A percentile compares a stretch with the other conserved stretches of the same genome.
Conservation (phyloP, 1,140 invertebrate genomes). For the Listronotus oregonensis region DNA sequence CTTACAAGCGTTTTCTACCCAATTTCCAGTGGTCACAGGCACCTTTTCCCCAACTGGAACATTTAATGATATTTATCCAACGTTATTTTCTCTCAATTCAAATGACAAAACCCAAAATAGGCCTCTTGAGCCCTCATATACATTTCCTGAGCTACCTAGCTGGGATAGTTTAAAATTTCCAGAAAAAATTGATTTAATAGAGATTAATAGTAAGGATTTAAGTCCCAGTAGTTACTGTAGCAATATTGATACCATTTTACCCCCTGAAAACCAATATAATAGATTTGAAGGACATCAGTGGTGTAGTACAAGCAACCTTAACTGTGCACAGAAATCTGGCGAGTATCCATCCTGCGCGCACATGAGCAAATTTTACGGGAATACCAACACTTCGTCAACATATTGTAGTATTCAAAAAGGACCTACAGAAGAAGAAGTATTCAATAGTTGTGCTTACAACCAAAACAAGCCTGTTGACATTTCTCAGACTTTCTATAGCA, state of each 20-base stretch:
- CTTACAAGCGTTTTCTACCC: not conserved
- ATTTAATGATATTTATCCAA: constrained; percentile 5
- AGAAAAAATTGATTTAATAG: constrained; percentile 47
- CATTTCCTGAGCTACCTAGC: not conserved
- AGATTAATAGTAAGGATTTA: constrained; percentile 47
- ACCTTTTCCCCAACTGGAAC: constrained; percentile 12
- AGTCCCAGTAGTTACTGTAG: constrained; percentile 47
- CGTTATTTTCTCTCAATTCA: not conserved
- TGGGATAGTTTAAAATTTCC: constrained; percentile 26
- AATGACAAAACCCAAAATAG: not conserved
- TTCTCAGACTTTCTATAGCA: constrained; percentile 11
- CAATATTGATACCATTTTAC: constrained; percentile 40
- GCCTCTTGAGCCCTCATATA: not conserved
- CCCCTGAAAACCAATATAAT: constrained; percentile 36
- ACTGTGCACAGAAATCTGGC: constrained; percentile 37
- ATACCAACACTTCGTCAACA: constrained; percentile 6
- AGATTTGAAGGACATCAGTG: constrained; percentile 37
- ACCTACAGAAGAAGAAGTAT: constrained; percentile 1
- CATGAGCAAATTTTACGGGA: constrained; percentile 15
- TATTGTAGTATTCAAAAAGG: constrained; percentile 43
- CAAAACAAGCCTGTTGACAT: constrained; percentile 8
- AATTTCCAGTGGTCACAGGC: constrained; percentile 8
- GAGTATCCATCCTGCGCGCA: constrained; percentile 50
- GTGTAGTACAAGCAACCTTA: constrained; percentile 35
- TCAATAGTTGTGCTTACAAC: constrained; percentile 15